Conservation (phyloP, 2,113 vertebrate species). For the Gorilla gorilla region DNA sequence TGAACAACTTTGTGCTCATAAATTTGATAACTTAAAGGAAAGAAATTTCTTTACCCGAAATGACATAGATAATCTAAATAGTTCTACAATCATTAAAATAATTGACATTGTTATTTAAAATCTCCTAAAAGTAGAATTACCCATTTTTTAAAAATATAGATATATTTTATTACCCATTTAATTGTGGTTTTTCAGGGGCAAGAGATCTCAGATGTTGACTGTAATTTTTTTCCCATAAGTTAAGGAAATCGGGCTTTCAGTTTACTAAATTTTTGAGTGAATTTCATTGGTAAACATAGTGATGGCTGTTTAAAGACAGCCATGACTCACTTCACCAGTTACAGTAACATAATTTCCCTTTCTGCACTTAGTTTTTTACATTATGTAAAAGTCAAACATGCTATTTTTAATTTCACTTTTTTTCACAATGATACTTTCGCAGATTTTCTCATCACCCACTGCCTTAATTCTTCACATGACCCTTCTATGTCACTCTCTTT, state of each 20-base stretch:
- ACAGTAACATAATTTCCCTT: background rate
- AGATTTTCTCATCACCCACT: background rate
- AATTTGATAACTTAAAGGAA: background rate
- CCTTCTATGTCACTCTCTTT: background rate
- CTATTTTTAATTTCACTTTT: background rate
- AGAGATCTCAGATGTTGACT: background rate
- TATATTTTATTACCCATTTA: background rate
- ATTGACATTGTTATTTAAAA: background rate
- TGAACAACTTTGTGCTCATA: background rate
- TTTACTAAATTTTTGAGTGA: background rate
- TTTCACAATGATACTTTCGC: background rate
- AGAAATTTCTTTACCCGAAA: background rate
- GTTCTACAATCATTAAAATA: background rate
- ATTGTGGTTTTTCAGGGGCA: background rate
- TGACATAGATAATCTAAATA: background rate
- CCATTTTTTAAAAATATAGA: background rate
- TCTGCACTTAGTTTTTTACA: background rate
- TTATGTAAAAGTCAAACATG: background rate
- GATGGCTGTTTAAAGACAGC: background rate
- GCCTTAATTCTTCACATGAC: background rate
- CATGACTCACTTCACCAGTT: background rate
- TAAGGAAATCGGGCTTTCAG: background rate
- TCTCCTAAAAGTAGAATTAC: background rate
- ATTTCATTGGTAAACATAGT: background rate
- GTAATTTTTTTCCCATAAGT: background rate